phyloP scores from a whole-genome alignment of 2,888 invertebrate genomes.

The Tenodera sinensis region DNA sequence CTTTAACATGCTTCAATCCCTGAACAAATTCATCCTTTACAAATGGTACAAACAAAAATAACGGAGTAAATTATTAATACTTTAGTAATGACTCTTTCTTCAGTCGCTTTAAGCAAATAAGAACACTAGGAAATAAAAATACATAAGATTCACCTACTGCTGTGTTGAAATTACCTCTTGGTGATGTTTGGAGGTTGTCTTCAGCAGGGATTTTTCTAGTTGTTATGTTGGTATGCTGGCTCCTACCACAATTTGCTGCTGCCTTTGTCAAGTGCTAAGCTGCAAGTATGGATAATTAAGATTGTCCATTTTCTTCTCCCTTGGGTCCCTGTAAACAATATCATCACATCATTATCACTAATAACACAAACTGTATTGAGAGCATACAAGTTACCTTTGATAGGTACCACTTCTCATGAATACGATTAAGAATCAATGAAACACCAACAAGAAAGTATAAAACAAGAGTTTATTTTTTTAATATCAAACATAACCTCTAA shows the following conservation, averaged over 20 bases:
- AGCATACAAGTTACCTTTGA: neutral
- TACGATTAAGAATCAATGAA: too few relatives aligned
- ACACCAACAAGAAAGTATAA: too few relatives aligned
- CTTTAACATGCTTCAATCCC: neutral
- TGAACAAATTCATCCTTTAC: neutral
- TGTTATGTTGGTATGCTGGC: slow-evolving; percentile 37
- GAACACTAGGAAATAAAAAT: slow-evolving; percentile 1
- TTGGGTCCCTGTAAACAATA: slow-evolving; percentile 64
- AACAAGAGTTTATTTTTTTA: too few relatives aligned
- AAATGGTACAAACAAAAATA: neutral
- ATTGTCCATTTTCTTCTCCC: slow-evolving; percentile 84
- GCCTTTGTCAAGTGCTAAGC: slow-evolving; percentile 54
- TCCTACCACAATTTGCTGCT: slow-evolving; percentile 58
- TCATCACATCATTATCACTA: slow-evolving; percentile 16
- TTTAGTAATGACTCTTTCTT: neutral
- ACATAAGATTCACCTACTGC: slow-evolving; percentile 18
- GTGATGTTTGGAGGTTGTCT: neutral
- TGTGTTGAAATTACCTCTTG: neutral
- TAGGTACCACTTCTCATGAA: neutral
- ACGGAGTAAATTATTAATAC: neutral
- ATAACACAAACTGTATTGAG: slow-evolving; percentile 3
- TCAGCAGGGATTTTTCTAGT: neutral
- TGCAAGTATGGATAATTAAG: slow-evolving; percentile 70
- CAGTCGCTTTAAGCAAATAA: slow-evolving; percentile 8
- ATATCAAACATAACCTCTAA: too few relatives aligned